These are phyloP conservation scores for Neoniphon sammara DNA, from an alignment of 2,797 vertebrate species.

Conservation along the genomic window DNA sequence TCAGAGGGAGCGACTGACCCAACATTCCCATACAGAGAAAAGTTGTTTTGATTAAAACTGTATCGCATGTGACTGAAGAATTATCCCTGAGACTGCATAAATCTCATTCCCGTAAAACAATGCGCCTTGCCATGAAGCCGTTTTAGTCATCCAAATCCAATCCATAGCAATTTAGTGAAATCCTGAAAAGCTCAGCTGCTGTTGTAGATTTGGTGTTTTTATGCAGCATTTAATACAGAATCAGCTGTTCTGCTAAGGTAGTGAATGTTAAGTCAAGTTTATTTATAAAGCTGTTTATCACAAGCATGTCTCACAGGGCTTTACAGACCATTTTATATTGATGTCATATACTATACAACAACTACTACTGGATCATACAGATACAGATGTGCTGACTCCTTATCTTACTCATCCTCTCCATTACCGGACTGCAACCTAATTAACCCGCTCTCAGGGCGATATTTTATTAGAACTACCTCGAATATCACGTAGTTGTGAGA, in stretches of 20 bases:
- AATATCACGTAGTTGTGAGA: too few species aligned
- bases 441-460: too few species aligned
- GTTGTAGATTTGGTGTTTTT: neutral
- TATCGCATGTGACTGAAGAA: constrained; percentile 66
- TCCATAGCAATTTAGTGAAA: constrained; percentile 36
- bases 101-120: constrained; percentile 66
- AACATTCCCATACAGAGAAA: constrained; percentile 38
- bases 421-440: too few species aligned
- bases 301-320: too few species aligned
- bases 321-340: too few species aligned
- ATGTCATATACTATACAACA: too few species aligned
- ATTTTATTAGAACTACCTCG: too few species aligned
- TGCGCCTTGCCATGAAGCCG: constrained; percentile 35
- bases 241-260: neutral
- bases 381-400: too few species aligned
- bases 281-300: too few species aligned
- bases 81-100: constrained; percentile 57
- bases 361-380: too few species aligned
- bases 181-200: neutral
- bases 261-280: too few species aligned
- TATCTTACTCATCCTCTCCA: too few species aligned
- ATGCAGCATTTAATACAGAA: neutral
- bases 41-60: constrained; percentile 57
- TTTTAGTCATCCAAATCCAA: constrained; percentile 48
- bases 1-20: constrained; percentile 55